Conservation (phyloP, 2,113 vertebrate genomes). For the Hemibagrus wyckioides region DNA sequence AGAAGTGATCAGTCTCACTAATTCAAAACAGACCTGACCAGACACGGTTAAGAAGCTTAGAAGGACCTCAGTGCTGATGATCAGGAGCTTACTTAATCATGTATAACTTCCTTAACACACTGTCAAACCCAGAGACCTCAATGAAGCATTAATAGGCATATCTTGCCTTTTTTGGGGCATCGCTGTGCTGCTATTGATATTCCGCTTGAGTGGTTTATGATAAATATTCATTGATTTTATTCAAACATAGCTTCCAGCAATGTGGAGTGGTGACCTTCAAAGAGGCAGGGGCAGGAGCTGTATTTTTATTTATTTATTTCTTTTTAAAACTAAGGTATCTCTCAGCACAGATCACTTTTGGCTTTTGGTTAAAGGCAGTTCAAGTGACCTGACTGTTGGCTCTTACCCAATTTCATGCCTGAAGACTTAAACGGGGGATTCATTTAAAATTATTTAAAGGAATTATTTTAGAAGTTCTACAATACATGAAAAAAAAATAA, state of each 20-base stretch:
- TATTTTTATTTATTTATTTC: conserved; percentile 37
- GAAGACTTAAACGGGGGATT: conserved; percentile 63
- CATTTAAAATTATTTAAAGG: neutral
- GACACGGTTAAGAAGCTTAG: neutral
- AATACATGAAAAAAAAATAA: neutral
- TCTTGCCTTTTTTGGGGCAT: conserved; percentile 53
- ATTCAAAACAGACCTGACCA: neutral
- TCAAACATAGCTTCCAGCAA: conserved; percentile 70
- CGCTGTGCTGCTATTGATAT: conserved; percentile 61
- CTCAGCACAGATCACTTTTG: conserved; percentile 1
- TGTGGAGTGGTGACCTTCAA: conserved; percentile 72
- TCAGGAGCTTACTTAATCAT: conserved; percentile 20
- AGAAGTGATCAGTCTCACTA: neutral
- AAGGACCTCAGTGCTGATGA: neutral
- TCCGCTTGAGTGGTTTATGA: conserved; percentile 60
- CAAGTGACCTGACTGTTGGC: conserved; percentile 55
- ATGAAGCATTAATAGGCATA: conserved; percentile 14
- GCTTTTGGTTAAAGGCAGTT: conserved; percentile 35
- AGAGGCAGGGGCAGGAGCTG: conserved; percentile 47
- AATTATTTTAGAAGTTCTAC: neutral
- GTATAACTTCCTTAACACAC: conserved; percentile 24
- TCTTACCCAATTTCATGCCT: conserved; percentile 49
- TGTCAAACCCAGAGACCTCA: neutral
- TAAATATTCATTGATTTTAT: conserved; percentile 79
- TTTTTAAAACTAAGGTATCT: conserved; percentile 53